Evolutionary conservation across 2,888 invertebrate species (phyloP), one percentile per base, ranked within the genome.

Genomic region (Stenotaenia linearis): DNA sequence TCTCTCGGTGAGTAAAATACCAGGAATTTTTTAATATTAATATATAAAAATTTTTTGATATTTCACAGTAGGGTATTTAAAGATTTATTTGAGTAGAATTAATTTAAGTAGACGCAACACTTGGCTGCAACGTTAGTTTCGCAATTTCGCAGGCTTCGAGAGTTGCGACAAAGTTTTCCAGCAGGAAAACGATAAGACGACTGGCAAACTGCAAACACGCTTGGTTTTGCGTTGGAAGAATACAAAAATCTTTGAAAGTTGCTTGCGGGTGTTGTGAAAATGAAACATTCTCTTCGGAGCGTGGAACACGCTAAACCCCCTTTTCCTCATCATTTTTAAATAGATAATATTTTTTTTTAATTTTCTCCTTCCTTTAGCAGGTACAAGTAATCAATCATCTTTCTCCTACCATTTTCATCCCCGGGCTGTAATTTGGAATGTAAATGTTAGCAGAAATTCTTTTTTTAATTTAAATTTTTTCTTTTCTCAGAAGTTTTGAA

Each of bases 201-300:
- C 69, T 69, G 69, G 69, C 69, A 69, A 69, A 69, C 69, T 69
- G 69, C 69, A 69, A 69, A 69, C 69, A 69, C n/a, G 12, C 25
- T 12, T 4, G 28, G 69, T 12, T 25, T 69, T 9, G 61, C 69
- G 69, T 69, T 69, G 69, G 25, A 69, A 69, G 69, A 69, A 69
- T 69, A 69, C 69, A 69, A 69, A 56, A 23, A 69, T 69, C 25
- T 69, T 28, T 25, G 23, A 28, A 69, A 69, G n/a, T 69, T 28
- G 12, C 69, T 69, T 12, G 23, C 4, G 69, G 69, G 69, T 69
- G 23, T 69, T 69, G 10, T 69, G 69, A 23, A 28, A 69, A 69
- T 28, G 69, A 69, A 69, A 69, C 69, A 69, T 69, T 69, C 69
- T 28, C 69, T 69, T 69, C 28, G 25, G 10, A 15, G 1, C 25